phyloP scores from a whole-genome alignment of 2,113 vertebrate species.

The Danionella cerebrum region DNA sequence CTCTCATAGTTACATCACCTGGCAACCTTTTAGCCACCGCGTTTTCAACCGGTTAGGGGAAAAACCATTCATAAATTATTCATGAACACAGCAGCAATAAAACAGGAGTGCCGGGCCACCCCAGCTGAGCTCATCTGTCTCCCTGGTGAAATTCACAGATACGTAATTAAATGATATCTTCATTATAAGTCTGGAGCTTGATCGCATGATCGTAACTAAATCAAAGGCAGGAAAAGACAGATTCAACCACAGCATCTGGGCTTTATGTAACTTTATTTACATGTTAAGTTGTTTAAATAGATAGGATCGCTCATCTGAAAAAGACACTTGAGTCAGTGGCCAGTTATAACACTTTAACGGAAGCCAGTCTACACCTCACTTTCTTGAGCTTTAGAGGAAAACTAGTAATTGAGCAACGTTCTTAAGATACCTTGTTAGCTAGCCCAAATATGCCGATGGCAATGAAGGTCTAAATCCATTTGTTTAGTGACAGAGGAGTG shows the following conservation, averaged over 20 bases:
- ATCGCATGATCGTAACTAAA: background rate
- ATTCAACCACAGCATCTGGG: background rate
- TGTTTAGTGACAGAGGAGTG: too few relatives aligned
- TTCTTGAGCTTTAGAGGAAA: too few relatives aligned
- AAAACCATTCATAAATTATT: constrained; percentile 15
- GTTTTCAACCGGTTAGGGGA: background rate
- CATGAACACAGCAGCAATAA: background rate
- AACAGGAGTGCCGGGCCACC: background rate
- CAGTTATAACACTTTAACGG: too few relatives aligned
- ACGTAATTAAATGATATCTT: constrained; percentile 1
- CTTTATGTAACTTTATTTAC: background rate
- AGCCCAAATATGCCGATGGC: too few relatives aligned
- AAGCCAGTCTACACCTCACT: too few relatives aligned
- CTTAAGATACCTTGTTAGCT: too few relatives aligned
- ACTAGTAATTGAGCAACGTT: too few relatives aligned
- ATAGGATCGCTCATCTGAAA: background rate
- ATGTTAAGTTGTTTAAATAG: background rate
- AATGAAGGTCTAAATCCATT: too few relatives aligned
- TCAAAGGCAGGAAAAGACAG: background rate
- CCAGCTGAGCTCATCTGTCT: background rate
- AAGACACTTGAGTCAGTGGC: background rate
- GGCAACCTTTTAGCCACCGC: background rate
- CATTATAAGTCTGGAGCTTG: background rate
- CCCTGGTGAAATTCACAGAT: background rate
- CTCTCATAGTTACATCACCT: background rate